Base-by-base conservation (phyloP, 2,797 vertebrate genomes). In the Petrocephalus schoutedeni region DNA sequence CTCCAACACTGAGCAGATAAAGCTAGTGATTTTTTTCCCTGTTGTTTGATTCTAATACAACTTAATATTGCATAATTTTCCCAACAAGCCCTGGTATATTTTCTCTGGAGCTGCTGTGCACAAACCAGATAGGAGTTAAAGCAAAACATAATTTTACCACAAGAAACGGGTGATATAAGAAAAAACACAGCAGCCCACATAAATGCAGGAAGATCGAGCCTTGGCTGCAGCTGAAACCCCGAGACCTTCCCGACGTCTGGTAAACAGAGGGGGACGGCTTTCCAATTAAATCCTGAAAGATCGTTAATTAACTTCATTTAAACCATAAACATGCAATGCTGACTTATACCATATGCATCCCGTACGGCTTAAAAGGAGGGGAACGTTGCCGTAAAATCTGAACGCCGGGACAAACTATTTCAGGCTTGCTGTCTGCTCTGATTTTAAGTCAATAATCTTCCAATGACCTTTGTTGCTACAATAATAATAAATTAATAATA, bases 231-330 rank as follows among this genome's bases (percentile, higher is more conserved):
- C 74, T 80, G 49, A 80, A 49, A 80, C 41, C 74, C 74, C 8
- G 74, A 45, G 41, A 80, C 74, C 19, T 80, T 80, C 74, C 74
- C 19, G 3, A 21, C 74, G 74, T 80, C 74, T 80, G 74, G 74
- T 80, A 80, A 49, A 80, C 74, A 80, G 74, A 49, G 74, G 74
- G 74, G 45, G 41, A 16, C 19, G 57, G 83, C 83, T 85, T 85
- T 85, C 51, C 53, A 56, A 56, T 28, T 12, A 57, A 85, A 57
- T 85, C 54, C 23, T 57, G 54, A 56, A 51, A 56, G 83, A 56
- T 36, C 5, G 12, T 49, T 80, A 32, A 56, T 85, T 56, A 85
- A 85, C 54, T 85, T 85, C 57, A 85, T 57, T 85, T 32, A 56
- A 57, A 19, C 51, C 23, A 28, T 54, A 85, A 51, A 85, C 83